These are phyloP conservation scores for Meriones unguiculatus DNA, from an alignment of 2,113 vertebrate genomes.

Conservation along the genomic window DNA sequence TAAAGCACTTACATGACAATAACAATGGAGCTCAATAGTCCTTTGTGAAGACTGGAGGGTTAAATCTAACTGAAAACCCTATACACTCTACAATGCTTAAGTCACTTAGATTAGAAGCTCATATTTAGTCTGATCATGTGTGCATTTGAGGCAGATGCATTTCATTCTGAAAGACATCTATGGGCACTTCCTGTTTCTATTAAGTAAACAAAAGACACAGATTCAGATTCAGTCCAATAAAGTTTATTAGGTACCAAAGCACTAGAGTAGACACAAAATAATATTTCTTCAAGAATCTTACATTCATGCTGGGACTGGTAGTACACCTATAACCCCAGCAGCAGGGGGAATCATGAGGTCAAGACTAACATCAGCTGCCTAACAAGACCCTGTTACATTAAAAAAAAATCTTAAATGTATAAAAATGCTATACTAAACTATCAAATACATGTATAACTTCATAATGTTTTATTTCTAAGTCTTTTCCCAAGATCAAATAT, in stretches of 20 bases:
- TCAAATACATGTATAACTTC: not conserved
- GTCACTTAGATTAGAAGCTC: conserved; percentile 37
- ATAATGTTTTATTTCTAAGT: not conserved
- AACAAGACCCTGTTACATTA: not conserved
- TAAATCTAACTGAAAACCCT: conserved; percentile 29
- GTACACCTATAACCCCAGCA: not conserved
- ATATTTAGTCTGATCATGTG: conserved; percentile 28
- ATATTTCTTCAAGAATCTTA: conserved; percentile 28
- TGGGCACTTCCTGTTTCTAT: conserved; percentile 10
- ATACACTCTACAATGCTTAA: not conserved
- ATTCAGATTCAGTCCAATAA: not conserved
- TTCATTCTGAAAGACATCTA: conserved; percentile 19
- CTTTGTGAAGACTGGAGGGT: not conserved
- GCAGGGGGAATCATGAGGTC: not conserved
- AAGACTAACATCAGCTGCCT: too few species aligned
- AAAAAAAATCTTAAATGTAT: not conserved
- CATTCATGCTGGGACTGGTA: not conserved
- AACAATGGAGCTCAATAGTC: conserved; percentile 20
- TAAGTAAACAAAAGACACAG: conserved; percentile 45
- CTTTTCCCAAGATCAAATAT: conserved; percentile 16
- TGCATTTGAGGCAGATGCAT: conserved; percentile 33
- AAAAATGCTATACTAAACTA: conserved; percentile 19
- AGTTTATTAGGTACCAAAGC: conserved; percentile 1
- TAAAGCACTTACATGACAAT: conserved; percentile 15
- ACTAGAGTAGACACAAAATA: not conserved